Evolutionary conservation across 2,888 invertebrate genomes (phyloP).

Genomic region (Odontocolon sp.): DNA sequence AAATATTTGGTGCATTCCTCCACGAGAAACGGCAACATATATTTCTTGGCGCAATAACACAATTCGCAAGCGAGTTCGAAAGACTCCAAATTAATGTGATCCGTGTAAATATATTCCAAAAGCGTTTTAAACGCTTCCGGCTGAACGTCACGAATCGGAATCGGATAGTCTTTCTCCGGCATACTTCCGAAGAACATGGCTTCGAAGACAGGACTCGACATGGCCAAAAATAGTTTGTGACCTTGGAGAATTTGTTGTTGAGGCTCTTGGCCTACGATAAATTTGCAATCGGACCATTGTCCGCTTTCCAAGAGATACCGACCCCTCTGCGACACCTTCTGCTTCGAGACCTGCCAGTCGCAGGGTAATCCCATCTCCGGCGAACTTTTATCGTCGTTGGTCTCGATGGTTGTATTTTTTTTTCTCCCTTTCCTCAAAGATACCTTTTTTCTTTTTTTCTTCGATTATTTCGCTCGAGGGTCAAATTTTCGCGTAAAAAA

Average conservation of each 20-base stretch:
- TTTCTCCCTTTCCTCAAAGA: not conserved
- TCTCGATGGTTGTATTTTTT: not conserved
- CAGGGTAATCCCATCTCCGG: constrained; percentile 83
- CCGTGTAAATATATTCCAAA: constrained; percentile 92
- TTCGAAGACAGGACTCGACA: constrained; percentile 94
- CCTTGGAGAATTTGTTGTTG: constrained; percentile 88
- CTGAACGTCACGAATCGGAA: constrained; percentile 91
- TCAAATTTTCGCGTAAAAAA: too few species aligned
- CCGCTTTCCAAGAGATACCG: constrained; percentile 89
- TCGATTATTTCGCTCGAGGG: too few species aligned
- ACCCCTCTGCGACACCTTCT: constrained; percentile 88
- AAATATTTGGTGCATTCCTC: constrained; percentile 91
- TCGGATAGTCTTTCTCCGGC: constrained; percentile 89
- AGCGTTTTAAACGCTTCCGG: constrained; percentile 93
- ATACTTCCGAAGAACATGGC: constrained; percentile 94
- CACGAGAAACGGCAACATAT: constrained; percentile 92
- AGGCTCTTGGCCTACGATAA: constrained; percentile 90
- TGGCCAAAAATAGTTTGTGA: constrained; percentile 91
- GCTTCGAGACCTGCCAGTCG: constrained; percentile 90
- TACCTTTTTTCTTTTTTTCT: too few species aligned
- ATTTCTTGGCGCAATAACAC: constrained; percentile 94
- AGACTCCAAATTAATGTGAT: constrained; percentile 88
- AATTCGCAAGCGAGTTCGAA: constrained; percentile 94
- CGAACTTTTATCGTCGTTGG: not conserved
- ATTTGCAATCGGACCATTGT: constrained; percentile 92